These are phyloP conservation scores for Drosophila melanogaster DNA, from an alignment of 1,140 invertebrate genomes.

Conservation along the genomic window Release_6_plus_ISO1_MT NT_033777.3:18088001-18088500, in stretches of 20 bases:
- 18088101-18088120: too few species aligned
- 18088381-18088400: constrained; percentile 78
- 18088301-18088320: constrained; percentile 30
- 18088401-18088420: constrained; percentile 75
- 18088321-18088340: constrained; percentile 36
- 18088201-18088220: too few species aligned
- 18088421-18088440: constrained; percentile 52
- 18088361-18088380: constrained; percentile 53
- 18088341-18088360: constrained; percentile 30
- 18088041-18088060: too few species aligned
- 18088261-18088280: constrained; percentile 57
- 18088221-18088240: background rate
- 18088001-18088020: constrained; percentile 41
- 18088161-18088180: background rate
- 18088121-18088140: too few species aligned
- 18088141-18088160: too few species aligned
- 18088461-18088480: constrained; percentile 76
- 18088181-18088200: background rate
- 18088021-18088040: background rate
- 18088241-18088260: constrained; percentile 42
- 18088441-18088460: constrained; percentile 67
- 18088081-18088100: too few species aligned
- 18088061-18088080: too few species aligned
- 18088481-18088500: constrained; percentile 64
- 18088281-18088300: constrained; percentile 54